phyloP scores from a whole-genome alignment of 2,113 vertebrate genomes.

The Nesoenas mayeri region DNA sequence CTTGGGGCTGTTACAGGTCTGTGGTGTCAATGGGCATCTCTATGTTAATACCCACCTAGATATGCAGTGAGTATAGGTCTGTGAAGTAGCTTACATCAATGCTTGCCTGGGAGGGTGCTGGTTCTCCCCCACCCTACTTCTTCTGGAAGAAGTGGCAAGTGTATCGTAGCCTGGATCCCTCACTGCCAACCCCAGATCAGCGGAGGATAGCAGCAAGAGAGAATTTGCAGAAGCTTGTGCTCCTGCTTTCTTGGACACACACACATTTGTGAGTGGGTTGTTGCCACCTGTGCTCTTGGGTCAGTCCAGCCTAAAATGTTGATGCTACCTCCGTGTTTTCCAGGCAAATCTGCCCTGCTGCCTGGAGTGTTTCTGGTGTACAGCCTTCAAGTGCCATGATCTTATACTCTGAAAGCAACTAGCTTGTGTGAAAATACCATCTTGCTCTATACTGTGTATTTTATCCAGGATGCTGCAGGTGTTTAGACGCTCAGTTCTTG shows the following conservation, averaged over 20 bases:
- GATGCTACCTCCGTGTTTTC: background rate
- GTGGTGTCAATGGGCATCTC: background rate
- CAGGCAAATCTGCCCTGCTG: background rate
- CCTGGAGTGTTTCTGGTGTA: background rate
- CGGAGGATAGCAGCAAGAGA: accelerated
- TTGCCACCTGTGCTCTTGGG: background rate
- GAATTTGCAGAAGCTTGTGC: background rate
- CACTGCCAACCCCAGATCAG: accelerated
- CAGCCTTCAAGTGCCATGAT: background rate
- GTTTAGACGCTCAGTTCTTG: background rate
- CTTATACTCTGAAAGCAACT: background rate
- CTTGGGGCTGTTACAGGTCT: background rate
- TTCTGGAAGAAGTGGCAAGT: background rate
- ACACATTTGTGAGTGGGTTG: background rate
- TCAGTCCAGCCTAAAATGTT: background rate
- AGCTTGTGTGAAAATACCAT: background rate
- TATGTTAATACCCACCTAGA: background rate
- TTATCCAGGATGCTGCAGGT: background rate
- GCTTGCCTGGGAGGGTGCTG: background rate
- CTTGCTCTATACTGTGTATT: accelerated
- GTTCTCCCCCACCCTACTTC: background rate
- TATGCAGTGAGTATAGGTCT: background rate
- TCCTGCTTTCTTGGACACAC: background rate
- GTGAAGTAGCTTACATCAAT: background rate
- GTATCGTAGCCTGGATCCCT: background rate